Evolutionary conservation across 2,888 invertebrate species (phyloP).

Genomic region (Pterostichus madidus): DNA sequence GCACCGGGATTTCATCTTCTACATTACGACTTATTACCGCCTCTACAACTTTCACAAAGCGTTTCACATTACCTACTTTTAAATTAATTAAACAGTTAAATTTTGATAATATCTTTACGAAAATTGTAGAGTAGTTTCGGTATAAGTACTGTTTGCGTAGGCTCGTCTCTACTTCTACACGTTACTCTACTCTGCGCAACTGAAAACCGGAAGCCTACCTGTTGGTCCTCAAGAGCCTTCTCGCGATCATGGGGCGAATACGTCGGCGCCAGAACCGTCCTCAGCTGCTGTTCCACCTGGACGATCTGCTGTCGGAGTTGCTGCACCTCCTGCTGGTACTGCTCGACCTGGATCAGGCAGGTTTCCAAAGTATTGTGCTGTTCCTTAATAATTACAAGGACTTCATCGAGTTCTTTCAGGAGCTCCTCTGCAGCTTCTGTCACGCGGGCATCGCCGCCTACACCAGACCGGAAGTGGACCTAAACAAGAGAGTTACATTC

Average conservation of each 20-base stretch:
- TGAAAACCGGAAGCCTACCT: slow-evolving; percentile 83
- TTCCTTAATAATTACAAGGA: slow-evolving; percentile 81
- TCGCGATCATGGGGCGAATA: slow-evolving; percentile 91
- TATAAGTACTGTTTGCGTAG: slow-evolving; percentile 59
- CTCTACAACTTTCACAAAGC: background rate
- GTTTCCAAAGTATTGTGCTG: slow-evolving; percentile 85
- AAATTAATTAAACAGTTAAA: background rate
- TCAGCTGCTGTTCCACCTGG: slow-evolving; percentile 92
- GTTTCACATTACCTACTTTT: background rate
- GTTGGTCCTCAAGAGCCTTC: slow-evolving; percentile 89
- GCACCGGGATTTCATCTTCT: too few relatives aligned
- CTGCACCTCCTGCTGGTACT: slow-evolving; percentile 92
- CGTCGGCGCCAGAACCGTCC: slow-evolving; percentile 89
- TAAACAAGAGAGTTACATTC: slow-evolving; percentile 73
- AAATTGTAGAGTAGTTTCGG: background rate
- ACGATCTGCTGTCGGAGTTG: slow-evolving; percentile 90
- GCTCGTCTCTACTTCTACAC: slow-evolving; percentile 48
- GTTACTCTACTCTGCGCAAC: slow-evolving; percentile 60
- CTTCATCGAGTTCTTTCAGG: slow-evolving; percentile 83
- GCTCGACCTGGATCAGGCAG: slow-evolving; percentile 91
- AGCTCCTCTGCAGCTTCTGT: slow-evolving; percentile 86
- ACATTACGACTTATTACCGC: too few relatives aligned
- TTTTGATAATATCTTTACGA: slow-evolving; percentile 16
- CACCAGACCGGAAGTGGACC: slow-evolving; percentile 93
- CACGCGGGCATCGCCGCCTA: slow-evolving; percentile 88